Base-by-base conservation (phyloP, 2,113 vertebrate species). In the Aspiorhynchus laticeps region DNA sequence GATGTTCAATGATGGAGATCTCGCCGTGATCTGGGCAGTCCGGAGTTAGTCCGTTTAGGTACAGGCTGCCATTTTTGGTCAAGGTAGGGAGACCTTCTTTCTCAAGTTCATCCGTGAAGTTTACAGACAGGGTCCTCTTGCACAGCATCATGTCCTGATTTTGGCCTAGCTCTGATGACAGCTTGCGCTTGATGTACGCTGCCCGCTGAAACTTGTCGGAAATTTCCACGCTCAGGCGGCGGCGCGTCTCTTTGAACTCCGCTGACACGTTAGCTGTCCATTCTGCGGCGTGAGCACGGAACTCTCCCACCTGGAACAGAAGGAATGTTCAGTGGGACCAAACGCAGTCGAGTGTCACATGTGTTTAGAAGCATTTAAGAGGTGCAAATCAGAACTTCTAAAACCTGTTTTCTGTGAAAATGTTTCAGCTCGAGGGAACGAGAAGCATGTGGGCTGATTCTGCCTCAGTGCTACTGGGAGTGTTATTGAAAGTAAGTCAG, bases 231-330 rank as follows among this genome's bases (percentile, higher is more conserved):
- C 98, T 99, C 88, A 99, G 95, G 21, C 98, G 95, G 65, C 98
- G 92, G 5, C 98, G 95, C 0, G 98, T 99, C 93, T 99, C 98
- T 92, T 99, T 99, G 93, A 99, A 99, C 91, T 99, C 98, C 0
- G 98, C 98, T 0, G 98, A 99, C 88, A 99, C 98, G 0, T 99
- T 99, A 56, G 98, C 98, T 0, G 98, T 98, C 98, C 98, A 99
- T 93, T 99, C 98, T 0, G 98, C 98, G 0, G 98, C 98, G 0
- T 99, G 98, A 7, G 97, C 97, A 76, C 98, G 94, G 89, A 99
- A 98, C 91, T 99, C 98, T 8, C 98, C 98, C 0, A 99, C 98
- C 98, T 99, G 91, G 0, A 65, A 43, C 28, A 88, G 14, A 83
- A 11, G 7, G 3, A 59, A 59, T 38, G 31, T 14, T 84, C 48